Percentiles rank a stretch among this genome's conserved stretches.
phyloP scores from a whole-genome alignment of 2,888 invertebrate genomes.

The Eupelmus urozonus region DNA sequence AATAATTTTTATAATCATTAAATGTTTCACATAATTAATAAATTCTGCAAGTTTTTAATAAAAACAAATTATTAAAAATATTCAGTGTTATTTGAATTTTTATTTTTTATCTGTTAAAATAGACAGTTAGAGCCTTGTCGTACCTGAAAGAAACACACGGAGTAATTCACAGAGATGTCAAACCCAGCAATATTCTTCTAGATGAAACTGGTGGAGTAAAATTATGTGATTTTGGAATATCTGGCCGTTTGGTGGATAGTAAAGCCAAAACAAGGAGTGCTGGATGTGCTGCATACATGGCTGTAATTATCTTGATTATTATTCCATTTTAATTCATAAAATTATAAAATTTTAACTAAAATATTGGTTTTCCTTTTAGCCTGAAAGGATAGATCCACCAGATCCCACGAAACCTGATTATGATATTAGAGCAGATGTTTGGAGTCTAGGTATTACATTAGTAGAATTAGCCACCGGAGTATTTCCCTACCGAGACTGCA shows the following conservation, averaged over 20 bases:
- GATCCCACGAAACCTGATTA: conserved; percentile 96
- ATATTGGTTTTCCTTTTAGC: conserved; percentile 80
- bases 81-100: too few species aligned
- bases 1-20: too few species aligned
- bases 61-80: too few species aligned
- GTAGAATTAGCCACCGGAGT: conserved; percentile 98
- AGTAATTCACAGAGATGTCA: conserved; percentile 98
- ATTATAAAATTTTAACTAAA: background rate
- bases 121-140: conserved; percentile 97
- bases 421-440: conserved; percentile 99
- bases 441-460: conserved; percentile 97
- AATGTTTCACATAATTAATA: too few species aligned
- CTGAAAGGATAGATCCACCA: conserved; percentile 97
- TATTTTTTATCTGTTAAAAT: conserved; percentile 61
- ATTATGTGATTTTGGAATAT: conserved; percentile 99
- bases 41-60: too few species aligned
- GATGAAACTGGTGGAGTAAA: conserved; percentile 97
- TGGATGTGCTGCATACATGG: conserved; percentile 99
- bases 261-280: conserved; percentile 98
- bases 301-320: conserved; percentile 80
- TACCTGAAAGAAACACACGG: conserved; percentile 98
- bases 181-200: conserved; percentile 98
- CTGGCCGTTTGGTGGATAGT: conserved; percentile 97
- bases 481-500: conserved; percentile 96
- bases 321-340: conserved; percentile 20